Percentiles rank a stretch among this genome's conserved stretches.
phyloP scores from a whole-genome alignment of 2,888 invertebrate genomes.

The Coelopa pilipes region DNA sequence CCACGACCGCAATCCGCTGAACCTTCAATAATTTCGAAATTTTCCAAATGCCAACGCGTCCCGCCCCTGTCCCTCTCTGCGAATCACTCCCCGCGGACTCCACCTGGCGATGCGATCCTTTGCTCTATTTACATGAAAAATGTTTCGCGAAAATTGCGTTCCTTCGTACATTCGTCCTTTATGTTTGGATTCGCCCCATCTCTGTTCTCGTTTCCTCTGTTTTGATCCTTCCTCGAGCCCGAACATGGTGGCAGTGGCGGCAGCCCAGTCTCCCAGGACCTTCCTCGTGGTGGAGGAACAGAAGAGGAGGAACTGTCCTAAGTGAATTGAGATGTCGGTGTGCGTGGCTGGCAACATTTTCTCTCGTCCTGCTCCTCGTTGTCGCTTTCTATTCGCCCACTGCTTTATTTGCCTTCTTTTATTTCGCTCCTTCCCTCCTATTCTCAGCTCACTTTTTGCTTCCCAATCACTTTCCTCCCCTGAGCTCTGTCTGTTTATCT shows the following conservation, averaged over 20 bases:
- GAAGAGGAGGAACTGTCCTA: conserved; percentile 17
- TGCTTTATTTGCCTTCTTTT: too few relatives aligned
- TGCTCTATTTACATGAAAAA: conserved; percentile 22
- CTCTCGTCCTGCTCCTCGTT: too few relatives aligned
- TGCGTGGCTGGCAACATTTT: too few relatives aligned
- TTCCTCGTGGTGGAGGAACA: background rate
- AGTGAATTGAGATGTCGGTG: conserved; percentile 27
- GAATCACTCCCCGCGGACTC: conserved; percentile 22
- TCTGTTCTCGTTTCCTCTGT: too few relatives aligned
- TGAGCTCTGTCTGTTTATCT: too few relatives aligned
- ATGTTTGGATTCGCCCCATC: conserved; percentile 18
- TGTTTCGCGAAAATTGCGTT: conserved; percentile 31
- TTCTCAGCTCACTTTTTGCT: too few relatives aligned
- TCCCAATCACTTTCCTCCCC: too few relatives aligned
- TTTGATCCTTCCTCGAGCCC: too few relatives aligned
- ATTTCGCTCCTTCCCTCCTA: too few relatives aligned
- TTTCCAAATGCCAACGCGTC: too few relatives aligned
- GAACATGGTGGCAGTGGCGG: background rate
- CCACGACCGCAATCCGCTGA: too few relatives aligned
- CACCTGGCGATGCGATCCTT: conserved; percentile 3
- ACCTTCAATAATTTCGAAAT: conserved; percentile 26
- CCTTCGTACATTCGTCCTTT: conserved; percentile 10
- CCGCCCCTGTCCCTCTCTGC: background rate
- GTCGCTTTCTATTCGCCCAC: too few relatives aligned
- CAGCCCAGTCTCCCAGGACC: background rate